phyloP scores from a whole-genome alignment of 2,888 invertebrate species.

The Himalopsyche anomala region DNA sequence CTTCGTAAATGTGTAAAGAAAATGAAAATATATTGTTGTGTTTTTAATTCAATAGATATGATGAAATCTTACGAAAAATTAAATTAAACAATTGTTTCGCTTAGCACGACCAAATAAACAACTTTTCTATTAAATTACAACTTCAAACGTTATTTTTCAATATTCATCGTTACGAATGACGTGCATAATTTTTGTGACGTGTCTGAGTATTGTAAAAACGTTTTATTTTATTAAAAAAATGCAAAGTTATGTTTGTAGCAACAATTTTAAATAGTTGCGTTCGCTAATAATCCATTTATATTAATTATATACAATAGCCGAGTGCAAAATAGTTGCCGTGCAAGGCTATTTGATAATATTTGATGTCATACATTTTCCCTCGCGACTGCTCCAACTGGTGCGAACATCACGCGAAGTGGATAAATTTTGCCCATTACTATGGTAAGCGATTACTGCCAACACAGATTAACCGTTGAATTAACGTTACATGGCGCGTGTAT shows the following conservation, averaged over 20 bases:
- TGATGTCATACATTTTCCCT: slow-evolving; percentile 14
- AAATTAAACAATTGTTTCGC: too few species aligned
- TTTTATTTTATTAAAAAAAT: too few species aligned
- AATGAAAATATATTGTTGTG: too few species aligned
- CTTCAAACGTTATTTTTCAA: too few species aligned
- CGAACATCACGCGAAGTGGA: slow-evolving; percentile 2
- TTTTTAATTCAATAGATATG: too few species aligned
- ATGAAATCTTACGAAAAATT: too few species aligned
- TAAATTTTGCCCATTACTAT: slow-evolving; percentile 4
- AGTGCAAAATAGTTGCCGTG: neutral
- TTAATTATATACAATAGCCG: slow-evolving; percentile 1
- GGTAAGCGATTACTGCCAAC: slow-evolving; percentile 11
- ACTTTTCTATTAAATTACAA: too few species aligned
- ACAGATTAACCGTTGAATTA: slow-evolving; percentile 19
- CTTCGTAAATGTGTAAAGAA: too few species aligned
- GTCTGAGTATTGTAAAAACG: too few species aligned
- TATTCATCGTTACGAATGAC: too few species aligned
- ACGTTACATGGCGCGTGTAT: neutral
- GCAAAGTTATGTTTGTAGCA: neutral
- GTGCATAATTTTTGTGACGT: too few species aligned
- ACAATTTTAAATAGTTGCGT: neutral
- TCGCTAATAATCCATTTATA: slow-evolving; percentile 10
- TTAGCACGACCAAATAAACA: too few species aligned
- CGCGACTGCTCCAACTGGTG: neutral
- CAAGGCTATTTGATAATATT: slow-evolving; percentile 14